These are phyloP conservation scores for Pissodes strobi DNA, from an alignment of 1,140 invertebrate genomes.

Conservation along the genomic window DNA sequence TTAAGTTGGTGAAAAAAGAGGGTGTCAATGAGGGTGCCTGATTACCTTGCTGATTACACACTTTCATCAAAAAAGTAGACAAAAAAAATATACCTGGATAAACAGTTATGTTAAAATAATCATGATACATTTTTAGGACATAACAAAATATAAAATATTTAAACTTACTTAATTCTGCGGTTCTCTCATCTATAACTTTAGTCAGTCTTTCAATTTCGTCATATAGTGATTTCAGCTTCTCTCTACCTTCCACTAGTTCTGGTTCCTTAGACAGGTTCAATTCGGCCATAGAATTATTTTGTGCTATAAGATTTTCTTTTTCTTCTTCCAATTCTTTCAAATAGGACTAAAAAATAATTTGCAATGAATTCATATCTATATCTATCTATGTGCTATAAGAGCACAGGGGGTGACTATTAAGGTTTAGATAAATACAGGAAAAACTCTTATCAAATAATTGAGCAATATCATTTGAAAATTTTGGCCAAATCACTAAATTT, in stretches of 20 bases:
- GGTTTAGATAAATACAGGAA: too few relatives aligned
- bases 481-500: too few relatives aligned
- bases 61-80: too few relatives aligned
- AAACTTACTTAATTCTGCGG: constrained; percentile 66
- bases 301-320: constrained; percentile 82
- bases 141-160: neutral
- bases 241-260: constrained; percentile 72
- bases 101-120: too few relatives aligned
- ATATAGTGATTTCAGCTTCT: constrained; percentile 69
- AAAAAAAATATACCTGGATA: neutral
- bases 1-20: too few relatives aligned
- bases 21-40: too few relatives aligned
- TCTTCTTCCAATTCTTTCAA: constrained; percentile 79
- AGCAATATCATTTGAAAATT: too few relatives aligned
- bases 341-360: constrained; percentile 58
- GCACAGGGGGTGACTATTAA: too few relatives aligned
- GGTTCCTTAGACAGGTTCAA: constrained; percentile 84
- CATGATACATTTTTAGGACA: neutral
- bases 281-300: constrained; percentile 85
- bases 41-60: too few relatives aligned
- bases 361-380: neutral
- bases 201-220: constrained; percentile 71
- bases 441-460: too few relatives aligned
- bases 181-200: constrained; percentile 68
- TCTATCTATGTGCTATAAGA: too few relatives aligned